These are phyloP conservation scores for Drosophila lini DNA, from an alignment of 1,140 invertebrate genomes.

Conservation along the genomic window DNA sequence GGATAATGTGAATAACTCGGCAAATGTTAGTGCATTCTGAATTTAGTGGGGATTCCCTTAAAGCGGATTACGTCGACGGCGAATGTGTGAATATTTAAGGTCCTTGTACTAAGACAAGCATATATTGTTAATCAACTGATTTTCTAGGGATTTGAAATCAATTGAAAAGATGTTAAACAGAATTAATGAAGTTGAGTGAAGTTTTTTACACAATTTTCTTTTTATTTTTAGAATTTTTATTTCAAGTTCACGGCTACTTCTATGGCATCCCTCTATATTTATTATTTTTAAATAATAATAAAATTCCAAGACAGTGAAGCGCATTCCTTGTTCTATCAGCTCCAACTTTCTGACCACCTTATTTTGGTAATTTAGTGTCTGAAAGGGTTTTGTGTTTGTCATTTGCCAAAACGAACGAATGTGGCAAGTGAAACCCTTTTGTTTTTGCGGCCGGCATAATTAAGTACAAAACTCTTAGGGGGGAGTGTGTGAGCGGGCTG, in stretches of 20 bases:
- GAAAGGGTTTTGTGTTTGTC: conserved; percentile 45
- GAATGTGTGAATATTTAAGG: conserved; percentile 11
- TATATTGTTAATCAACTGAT: conserved; percentile 1
- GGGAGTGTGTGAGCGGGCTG: conserved; percentile 6
- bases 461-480: conserved; percentile 55
- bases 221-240: no score
- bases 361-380: conserved; percentile 63
- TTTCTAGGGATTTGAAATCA: not conserved
- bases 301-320: not conserved
- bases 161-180: not conserved
- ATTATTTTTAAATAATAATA: no score
- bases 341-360: not conserved
- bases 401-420: conserved; percentile 33
- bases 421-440: conserved; percentile 43
- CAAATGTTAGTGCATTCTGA: conserved; percentile 4
- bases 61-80: conserved; percentile 1
- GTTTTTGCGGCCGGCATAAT: conserved; percentile 71
- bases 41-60: conserved; percentile 7
- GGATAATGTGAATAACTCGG: conserved; percentile 34
- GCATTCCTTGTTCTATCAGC: conserved; percentile 6
- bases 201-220: no score
- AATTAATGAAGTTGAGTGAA: no score
- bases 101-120: not conserved
- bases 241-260: no score
- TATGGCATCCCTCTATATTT: no score